Evolutionary conservation across 2,888 invertebrate species (phyloP), one percentile per base, ranked within the genome.

Genomic region (Capitulum mitella): DNA sequence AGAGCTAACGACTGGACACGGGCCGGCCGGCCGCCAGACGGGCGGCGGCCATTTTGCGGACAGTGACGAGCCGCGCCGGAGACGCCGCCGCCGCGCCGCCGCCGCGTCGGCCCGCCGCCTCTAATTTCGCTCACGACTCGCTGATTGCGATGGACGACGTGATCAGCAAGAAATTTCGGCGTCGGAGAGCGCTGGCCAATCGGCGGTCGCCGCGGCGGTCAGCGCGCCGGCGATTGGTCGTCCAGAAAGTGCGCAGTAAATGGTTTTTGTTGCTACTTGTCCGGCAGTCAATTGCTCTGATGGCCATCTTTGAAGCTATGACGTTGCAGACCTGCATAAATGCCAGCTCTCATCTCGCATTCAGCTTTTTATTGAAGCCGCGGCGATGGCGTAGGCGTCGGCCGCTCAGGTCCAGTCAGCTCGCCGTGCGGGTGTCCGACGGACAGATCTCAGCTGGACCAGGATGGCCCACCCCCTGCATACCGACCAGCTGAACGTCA

Each of bases 81-180:
- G 22, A 6, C 34, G 37, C 19, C 26, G 14, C 14, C 70, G 37
- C 29, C n/a, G n/a, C n/a, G n/a, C n/a, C n/a, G n/a, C n/a, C n/a
- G n/a, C n/a, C n/a, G n/a, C n/a, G n/a, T n/a, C n/a, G n/a, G n/a
- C n/a, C n/a, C n/a, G n/a, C 32, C 64, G 32, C 64, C 64, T 12
- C 16, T 34, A 10, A 58, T 34, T 32, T 64, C 64, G 29, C 40
- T 70, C 70, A 70, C 70, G 70, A 70, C 2, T 40, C 37, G 6
- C 37, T 70, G 70, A 70, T 70, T 70, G 29, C 70, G 70, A 70
- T 40, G 40, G 40, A 70, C 70, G 70, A 70, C 70, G 70, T 70
- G 70, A 70, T 70, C 70, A n/a, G 70, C 70, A 70, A 70, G 70
- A 70, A 70, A 70, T 70, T 70, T 70, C 70, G 70, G 40, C 64